Evolutionary conservation across 2,113 vertebrate species (phyloP).

Genomic region (Uropsilus gracilis): DNA sequence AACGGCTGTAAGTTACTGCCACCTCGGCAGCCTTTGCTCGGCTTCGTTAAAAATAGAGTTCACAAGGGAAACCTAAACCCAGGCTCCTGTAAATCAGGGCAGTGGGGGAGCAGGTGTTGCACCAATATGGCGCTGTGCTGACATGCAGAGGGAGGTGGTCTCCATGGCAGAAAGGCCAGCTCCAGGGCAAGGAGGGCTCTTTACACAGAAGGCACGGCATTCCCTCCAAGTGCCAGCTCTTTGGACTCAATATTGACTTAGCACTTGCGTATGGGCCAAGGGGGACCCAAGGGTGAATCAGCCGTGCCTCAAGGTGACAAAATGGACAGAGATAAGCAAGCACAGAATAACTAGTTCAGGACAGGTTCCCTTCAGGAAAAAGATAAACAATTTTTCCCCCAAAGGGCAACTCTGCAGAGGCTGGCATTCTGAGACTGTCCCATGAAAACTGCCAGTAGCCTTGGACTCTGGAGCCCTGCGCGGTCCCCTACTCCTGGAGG

Average conservation of each 20-base stretch:
- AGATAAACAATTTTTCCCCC: background rate
- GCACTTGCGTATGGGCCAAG: background rate
- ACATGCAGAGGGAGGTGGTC: background rate
- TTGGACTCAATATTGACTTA: background rate
- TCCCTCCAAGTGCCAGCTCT: background rate
- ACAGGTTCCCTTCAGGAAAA: constrained; percentile 39
- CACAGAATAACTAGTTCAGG: background rate
- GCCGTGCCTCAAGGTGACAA: background rate
- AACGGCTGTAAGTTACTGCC: background rate
- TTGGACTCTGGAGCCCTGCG: background rate
- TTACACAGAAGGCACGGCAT: fast-evolving
- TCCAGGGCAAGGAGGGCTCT: background rate
- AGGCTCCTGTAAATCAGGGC: constrained; percentile 10
- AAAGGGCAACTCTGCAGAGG: background rate
- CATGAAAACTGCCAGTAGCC: background rate
- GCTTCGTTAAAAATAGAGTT: constrained; percentile 63
- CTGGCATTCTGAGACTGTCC: background rate
- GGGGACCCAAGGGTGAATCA: background rate
- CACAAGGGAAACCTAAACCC: constrained; percentile 57
- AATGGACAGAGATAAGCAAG: background rate
- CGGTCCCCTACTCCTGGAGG: constrained; percentile 23
- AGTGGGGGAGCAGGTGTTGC: constrained; percentile 18
- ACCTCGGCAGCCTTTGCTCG: background rate
- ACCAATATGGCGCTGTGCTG: background rate
- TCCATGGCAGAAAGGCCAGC: background rate